These are phyloP conservation scores for Adelges cooleyi DNA, from an alignment of 1,140 invertebrate genomes.

Conservation along the genomic window DNA sequence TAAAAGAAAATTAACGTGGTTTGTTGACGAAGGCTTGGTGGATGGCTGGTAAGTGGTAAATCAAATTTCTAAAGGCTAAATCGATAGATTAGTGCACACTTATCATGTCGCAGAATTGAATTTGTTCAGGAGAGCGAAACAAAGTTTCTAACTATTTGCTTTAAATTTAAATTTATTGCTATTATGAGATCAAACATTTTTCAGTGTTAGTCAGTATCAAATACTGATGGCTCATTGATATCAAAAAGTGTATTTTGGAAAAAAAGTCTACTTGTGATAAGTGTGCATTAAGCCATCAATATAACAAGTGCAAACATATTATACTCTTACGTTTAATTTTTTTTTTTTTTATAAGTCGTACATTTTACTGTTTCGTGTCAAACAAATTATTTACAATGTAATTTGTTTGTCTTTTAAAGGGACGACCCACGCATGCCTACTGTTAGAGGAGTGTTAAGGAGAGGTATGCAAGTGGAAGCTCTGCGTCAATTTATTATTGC, in stretches of 20 bases:
- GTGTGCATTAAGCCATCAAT: no score
- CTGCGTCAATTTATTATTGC: constrained; percentile 95
- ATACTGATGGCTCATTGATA: background rate
- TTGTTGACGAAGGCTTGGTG: constrained; percentile 84
- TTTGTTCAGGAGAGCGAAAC: no score
- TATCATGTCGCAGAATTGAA: no score
- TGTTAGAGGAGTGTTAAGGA: constrained; percentile 84
- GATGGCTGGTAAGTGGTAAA: constrained; percentile 74
- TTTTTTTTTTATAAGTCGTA: no score
- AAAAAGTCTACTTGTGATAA: no score
- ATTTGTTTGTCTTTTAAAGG: constrained; percentile 45
- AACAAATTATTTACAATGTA: background rate
- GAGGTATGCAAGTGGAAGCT: constrained; percentile 95
- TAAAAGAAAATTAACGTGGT: constrained; percentile 95
- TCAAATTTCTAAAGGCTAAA: no score
- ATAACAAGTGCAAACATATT: no score
- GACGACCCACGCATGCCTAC: constrained; percentile 99
- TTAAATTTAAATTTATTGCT: background rate
- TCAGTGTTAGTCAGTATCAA: background rate
- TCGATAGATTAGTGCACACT: no score
- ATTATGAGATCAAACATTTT: background rate
- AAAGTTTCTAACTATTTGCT: no score
- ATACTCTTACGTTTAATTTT: background rate
- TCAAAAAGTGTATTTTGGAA: background rate
- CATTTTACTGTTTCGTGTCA: background rate